Evolutionary conservation across 2,113 vertebrate genomes (phyloP).

Genomic region (Tichodroma muraria): DNA sequence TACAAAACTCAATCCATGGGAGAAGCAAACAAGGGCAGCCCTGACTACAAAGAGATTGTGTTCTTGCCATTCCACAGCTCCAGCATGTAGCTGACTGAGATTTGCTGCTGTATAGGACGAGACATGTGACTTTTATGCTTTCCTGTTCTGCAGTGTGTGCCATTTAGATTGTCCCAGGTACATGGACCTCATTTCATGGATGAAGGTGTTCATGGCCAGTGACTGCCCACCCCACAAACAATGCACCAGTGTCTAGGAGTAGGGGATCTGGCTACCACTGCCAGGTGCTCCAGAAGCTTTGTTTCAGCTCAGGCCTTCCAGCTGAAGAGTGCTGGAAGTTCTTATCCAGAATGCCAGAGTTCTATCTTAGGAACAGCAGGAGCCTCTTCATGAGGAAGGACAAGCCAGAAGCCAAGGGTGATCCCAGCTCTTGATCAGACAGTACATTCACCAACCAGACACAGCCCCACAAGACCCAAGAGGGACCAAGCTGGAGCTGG

Average conservation of each 20-base stretch:
- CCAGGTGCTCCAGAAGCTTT: not conserved
- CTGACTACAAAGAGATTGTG: fast-evolving
- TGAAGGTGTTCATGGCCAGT: too few relatives aligned
- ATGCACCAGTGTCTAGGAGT: fast-evolving
- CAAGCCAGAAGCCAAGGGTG: not conserved
- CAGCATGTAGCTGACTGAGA: not conserved
- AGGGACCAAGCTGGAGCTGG: not conserved
- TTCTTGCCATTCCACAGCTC: not conserved
- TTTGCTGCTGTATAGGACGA: not conserved
- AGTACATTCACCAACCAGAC: not conserved
- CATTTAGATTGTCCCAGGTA: not conserved
- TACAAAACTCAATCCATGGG: not conserved
- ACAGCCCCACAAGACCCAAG: not conserved
- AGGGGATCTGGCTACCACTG: not conserved
- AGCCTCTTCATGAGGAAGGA: not conserved
- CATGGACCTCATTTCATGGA: fast-evolving
- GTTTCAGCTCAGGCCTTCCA: not conserved
- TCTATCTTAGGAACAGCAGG: not conserved
- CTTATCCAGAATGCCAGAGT: not conserved
- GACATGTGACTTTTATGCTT: not conserved
- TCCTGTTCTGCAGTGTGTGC: fast-evolving
- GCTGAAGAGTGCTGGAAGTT: too few relatives aligned
- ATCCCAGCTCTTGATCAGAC: not conserved
- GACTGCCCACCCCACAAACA: not conserved
- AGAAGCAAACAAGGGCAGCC: not conserved